Evolutionary conservation across 2,888 invertebrate species (phyloP).

Genomic region (Taenaris catops): DNA sequence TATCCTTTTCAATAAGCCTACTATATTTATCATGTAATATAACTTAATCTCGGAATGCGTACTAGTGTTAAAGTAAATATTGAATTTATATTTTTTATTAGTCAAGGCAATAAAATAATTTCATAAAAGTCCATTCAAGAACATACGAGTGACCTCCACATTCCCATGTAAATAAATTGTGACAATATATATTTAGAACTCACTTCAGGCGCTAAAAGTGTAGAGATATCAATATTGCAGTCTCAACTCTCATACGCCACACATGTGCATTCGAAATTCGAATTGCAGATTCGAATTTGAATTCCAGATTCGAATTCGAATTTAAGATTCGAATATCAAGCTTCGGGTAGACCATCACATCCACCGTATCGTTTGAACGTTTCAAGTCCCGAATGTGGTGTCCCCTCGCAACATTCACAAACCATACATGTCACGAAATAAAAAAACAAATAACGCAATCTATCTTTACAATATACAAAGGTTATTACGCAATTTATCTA

Average conservation of each 20-base stretch:
- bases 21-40: conserved; percentile 1
- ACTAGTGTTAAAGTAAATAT: conserved; percentile 8
- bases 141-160: background rate
- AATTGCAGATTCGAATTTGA: too few relatives aligned
- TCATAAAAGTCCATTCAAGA: conserved; percentile 13
- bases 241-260: too few relatives aligned
- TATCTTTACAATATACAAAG: conserved; percentile 16
- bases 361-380: too few relatives aligned
- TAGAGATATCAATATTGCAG: too few relatives aligned
- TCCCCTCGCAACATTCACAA: conserved; percentile 3
- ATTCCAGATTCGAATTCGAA: too few relatives aligned
- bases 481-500: conserved; percentile 23
- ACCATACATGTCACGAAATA: conserved; percentile 5
- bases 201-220: too few relatives aligned
- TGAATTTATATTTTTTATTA: conserved; percentile 10
- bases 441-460: conserved; percentile 14
- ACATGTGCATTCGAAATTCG: too few relatives aligned
- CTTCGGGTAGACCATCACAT: too few relatives aligned
- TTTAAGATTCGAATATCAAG: too few relatives aligned
- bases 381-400: background rate
- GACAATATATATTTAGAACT: too few relatives aligned
- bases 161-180: background rate
- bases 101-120: conserved; percentile 14
- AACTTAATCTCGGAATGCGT: conserved; percentile 18
- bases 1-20: background rate